Percentiles rank a stretch among this genome's conserved stretches.
Evolutionary conservation across 1,140 invertebrate species (phyloP).

Genomic region (Meloidogyne floridensis): DNA sequence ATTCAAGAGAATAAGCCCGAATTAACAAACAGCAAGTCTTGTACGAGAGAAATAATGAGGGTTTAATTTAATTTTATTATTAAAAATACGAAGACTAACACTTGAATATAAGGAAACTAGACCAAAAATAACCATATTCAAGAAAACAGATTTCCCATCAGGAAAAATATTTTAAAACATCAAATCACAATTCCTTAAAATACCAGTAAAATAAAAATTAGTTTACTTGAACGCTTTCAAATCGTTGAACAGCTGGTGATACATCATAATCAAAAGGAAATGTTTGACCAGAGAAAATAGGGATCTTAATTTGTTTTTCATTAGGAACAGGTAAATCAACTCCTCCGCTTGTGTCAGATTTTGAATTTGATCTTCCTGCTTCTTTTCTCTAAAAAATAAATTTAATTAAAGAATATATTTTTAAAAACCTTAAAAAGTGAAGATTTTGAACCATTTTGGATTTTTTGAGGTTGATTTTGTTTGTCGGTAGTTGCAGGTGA

Average conservation of each 20-base stretch:
- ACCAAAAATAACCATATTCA: too few relatives aligned
- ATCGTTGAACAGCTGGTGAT: conserved; percentile 17
- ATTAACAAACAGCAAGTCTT: too few relatives aligned
- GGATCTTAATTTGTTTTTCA: neutral
- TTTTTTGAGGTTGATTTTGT: neutral
- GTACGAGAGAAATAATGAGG: too few relatives aligned
- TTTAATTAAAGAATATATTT: neutral
- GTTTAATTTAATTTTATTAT: neutral
- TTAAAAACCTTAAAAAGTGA: too few relatives aligned
- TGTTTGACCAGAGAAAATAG: conserved; percentile 16
- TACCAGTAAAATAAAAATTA: neutral
- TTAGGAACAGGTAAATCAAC: neutral
- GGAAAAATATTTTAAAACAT: too few relatives aligned
- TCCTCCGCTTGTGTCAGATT: neutral
- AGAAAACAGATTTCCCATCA: too few relatives aligned
- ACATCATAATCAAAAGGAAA: conserved; percentile 21
- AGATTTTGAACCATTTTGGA: conserved; percentile 3
- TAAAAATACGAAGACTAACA: neutral
- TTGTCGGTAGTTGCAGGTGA: neutral
- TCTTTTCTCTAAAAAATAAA: neutral
- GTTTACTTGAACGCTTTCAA: conserved; percentile 18
- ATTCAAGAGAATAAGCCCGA: too few relatives aligned
- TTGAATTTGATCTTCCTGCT: neutral
- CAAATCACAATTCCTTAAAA: too few relatives aligned
- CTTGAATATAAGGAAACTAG: too few relatives aligned